Evolutionary conservation across 2,113 vertebrate genomes (phyloP).

Genomic region (Hippolais icterina): DNA sequence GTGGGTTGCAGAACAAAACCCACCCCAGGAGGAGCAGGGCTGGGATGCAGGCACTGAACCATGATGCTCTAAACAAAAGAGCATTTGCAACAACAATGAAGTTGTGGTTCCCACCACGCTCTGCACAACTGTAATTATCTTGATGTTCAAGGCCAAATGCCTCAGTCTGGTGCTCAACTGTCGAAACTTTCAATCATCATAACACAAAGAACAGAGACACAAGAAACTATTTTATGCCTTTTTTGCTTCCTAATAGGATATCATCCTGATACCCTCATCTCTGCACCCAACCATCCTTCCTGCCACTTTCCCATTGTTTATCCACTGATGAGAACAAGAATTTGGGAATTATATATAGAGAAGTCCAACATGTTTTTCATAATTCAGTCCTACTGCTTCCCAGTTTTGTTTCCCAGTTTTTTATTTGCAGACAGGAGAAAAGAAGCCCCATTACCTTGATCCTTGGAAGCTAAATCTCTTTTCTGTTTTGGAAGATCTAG

Average conservation of each 20-base stretch:
- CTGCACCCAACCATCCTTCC: background rate
- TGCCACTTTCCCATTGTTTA: background rate
- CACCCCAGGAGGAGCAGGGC: background rate
- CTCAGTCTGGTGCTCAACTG: conserved; percentile 37
- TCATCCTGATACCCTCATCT: background rate
- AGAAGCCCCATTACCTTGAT: background rate
- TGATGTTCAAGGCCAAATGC: conserved; percentile 18
- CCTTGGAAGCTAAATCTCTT: background rate
- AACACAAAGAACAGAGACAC: background rate
- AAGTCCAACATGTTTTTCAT: background rate
- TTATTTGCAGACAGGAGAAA: background rate
- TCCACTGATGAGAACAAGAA: background rate
- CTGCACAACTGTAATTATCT: conserved; percentile 11
- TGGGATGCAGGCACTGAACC: conserved; percentile 4
- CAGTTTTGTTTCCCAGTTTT: background rate
- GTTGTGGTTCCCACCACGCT: conserved; percentile 13
- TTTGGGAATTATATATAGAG: background rate
- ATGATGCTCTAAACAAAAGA: conserved; percentile 58
- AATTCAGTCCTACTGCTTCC: background rate
- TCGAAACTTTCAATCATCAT: background rate
- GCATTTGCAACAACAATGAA: conserved; percentile 50
- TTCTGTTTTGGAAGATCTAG: background rate
- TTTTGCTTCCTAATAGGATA: background rate
- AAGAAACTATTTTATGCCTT: background rate
- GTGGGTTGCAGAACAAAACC: background rate